These are phyloP conservation scores for Amazona guildingii DNA, from an alignment of 2,113 vertebrate species.

Conservation along the genomic window DNA sequence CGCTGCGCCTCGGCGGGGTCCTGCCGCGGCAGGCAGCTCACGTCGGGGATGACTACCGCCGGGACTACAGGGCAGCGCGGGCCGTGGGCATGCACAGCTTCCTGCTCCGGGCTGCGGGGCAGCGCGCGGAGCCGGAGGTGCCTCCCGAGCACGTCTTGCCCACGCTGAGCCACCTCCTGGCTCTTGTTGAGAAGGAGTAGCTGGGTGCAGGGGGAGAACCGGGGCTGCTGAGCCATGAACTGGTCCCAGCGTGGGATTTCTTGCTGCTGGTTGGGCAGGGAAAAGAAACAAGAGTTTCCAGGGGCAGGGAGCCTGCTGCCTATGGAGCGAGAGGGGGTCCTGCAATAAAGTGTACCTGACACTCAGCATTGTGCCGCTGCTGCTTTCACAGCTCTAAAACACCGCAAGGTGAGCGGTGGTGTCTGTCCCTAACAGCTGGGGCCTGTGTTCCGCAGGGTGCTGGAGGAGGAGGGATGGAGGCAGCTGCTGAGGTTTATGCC, in stretches of 20 bases:
- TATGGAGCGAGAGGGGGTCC: accelerated
- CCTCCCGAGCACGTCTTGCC: slow-evolving; percentile 69
- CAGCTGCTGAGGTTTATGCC: background rate
- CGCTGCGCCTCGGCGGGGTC: slow-evolving; percentile 71
- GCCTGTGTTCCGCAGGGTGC: background rate
- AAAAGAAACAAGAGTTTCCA: accelerated
- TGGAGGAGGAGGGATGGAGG: background rate
- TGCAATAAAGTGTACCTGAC: background rate
- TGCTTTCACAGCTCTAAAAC: background rate
- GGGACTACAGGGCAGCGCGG: slow-evolving; percentile 83
- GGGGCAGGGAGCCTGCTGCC: background rate
- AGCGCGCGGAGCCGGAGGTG: background rate
- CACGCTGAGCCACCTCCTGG: slow-evolving; percentile 62
- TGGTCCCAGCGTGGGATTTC: accelerated
- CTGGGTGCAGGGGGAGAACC: accelerated
- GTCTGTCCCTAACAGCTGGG: background rate
- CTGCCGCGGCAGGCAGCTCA: slow-evolving; percentile 75
- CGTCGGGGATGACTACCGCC: slow-evolving; percentile 83
- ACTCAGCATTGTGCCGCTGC: background rate
- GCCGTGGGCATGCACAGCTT: slow-evolving; percentile 84
- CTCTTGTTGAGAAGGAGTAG: slow-evolving; percentile 50
- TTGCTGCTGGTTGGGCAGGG: background rate
- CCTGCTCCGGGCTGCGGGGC: slow-evolving; percentile 66
- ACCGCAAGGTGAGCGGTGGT: too few relatives aligned
- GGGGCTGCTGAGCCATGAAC: accelerated